These are phyloP conservation scores for Buphagus erythrorhynchus DNA, from an alignment of 2,797 vertebrate species.

Conservation along the genomic window DNA sequence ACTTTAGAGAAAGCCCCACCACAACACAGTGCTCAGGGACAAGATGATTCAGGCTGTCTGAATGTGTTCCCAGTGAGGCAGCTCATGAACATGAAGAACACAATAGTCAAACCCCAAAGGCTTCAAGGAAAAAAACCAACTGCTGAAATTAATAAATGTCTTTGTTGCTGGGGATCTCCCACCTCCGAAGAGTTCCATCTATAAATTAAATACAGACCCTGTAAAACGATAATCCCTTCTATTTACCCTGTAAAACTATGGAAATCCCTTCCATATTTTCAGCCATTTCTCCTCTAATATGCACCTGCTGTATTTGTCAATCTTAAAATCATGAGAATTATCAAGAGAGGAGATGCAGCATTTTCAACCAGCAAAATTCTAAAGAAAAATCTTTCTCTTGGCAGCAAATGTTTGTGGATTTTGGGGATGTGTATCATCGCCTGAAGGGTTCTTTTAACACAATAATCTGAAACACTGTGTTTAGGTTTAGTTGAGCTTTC, in stretches of 20 bases:
- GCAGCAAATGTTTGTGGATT: not conserved
- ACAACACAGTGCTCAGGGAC: not conserved
- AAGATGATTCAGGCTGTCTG: not conserved
- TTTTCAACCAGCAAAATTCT: not conserved
- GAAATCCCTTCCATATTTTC: not conserved
- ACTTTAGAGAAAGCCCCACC: not conserved
- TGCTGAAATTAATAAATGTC: not conserved
- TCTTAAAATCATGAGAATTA: not conserved
- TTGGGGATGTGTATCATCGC: not conserved
- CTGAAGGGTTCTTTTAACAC: not conserved
- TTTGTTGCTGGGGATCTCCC: not conserved
- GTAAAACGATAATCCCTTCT: not conserved
- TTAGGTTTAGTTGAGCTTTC: not conserved
- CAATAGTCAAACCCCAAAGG: not conserved
- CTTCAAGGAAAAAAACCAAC: not conserved
- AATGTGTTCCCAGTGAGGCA: not conserved
- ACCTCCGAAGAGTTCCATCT: not conserved
- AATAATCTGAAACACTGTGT: not conserved
- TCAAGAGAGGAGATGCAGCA: fast-evolving
- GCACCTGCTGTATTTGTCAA: not conserved
- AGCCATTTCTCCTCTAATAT: not conserved
- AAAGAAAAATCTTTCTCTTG: not conserved
- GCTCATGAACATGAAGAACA: not conserved
- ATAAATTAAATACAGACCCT: not conserved
- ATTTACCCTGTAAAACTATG: not conserved